These are phyloP conservation scores for Anagyrus pseudococci DNA, from an alignment of 2,888 invertebrate species.

Conservation along the genomic window DNA sequence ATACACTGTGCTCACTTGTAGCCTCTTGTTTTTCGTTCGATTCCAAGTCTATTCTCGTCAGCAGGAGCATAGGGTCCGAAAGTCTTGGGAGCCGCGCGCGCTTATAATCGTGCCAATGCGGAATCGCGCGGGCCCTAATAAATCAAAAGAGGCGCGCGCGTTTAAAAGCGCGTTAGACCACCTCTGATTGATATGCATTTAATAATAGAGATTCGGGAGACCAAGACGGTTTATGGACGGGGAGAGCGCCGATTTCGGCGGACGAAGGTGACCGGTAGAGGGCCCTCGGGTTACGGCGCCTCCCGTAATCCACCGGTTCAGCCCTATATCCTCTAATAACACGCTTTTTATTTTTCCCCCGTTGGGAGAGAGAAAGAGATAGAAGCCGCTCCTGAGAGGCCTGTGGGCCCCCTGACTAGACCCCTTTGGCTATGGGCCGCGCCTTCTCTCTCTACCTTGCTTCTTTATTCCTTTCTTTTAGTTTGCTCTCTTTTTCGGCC, in stretches of 20 bases:
- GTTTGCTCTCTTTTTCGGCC: constrained; percentile 14
- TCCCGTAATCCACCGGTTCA: background rate
- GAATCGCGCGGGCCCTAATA: constrained; percentile 50
- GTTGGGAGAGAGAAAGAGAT: too few relatives aligned
- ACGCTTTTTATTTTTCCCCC: constrained; percentile 26
- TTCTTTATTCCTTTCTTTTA: constrained; percentile 22
- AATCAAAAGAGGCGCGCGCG: constrained; percentile 48
- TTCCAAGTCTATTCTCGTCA: too few relatives aligned
- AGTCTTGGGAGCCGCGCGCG: background rate
- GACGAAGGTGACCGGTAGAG: constrained; percentile 17
- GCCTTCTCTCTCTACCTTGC: constrained; percentile 36
- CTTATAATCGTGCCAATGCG: constrained; percentile 18
- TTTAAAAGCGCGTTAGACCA: constrained; percentile 57
- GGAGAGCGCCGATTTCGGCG: constrained; percentile 33
- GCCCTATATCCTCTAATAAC: constrained; percentile 35
- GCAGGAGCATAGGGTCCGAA: too few relatives aligned
- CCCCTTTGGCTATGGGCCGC: constrained; percentile 27
- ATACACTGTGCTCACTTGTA: too few relatives aligned
- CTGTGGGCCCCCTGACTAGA: background rate
- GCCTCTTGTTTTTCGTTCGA: too few relatives aligned
- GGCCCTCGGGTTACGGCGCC: constrained; percentile 12
- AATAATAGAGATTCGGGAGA: constrained; percentile 55
- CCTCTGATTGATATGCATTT: constrained; percentile 59
- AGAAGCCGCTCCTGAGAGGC: constrained; percentile 25
- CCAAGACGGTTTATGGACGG: constrained; percentile 44